A percentile compares a stretch with the other conserved stretches of the same genome.
Evolutionary conservation across 64 coral and sea anemone species (phyloP).

Genomic region (Montipora cactus): DNA sequence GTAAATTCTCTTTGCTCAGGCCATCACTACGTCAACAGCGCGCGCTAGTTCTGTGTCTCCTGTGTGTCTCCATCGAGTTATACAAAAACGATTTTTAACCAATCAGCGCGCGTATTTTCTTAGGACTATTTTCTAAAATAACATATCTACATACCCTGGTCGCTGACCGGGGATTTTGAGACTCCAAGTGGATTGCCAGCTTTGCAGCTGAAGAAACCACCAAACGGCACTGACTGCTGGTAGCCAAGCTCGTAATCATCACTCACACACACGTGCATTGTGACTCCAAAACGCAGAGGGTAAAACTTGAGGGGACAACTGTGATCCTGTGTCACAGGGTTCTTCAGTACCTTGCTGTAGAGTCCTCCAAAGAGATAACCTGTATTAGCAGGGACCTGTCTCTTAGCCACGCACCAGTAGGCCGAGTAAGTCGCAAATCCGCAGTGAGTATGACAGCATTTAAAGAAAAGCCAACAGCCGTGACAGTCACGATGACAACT

Average conservation of each 20-base stretch:
- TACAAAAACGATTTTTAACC: too few relatives aligned
- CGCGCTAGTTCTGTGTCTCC: too few relatives aligned
- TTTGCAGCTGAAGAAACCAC: slow-evolving; percentile 89
- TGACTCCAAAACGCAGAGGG: slow-evolving; percentile 77
- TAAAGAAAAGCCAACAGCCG: slow-evolving; percentile 73
- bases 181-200: slow-evolving; percentile 64
- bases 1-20: too few relatives aligned
- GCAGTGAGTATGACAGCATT: slow-evolving; percentile 71
- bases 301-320: slow-evolving; percentile 92
- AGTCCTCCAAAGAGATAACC: slow-evolving; percentile 94
- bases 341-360: slow-evolving; percentile 66
- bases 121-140: too few relatives aligned
- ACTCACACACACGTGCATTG: slow-evolving; percentile 94
- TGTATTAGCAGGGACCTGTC: slow-evolving; percentile 49
- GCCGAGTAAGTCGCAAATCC: slow-evolving; percentile 62
- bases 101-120: too few relatives aligned
- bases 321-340: slow-evolving; percentile 64
- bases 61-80: too few relatives aligned
- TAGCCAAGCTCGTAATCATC: slow-evolving; percentile 89
- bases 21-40: too few relatives aligned
- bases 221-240: slow-evolving; percentile 76
- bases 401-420: slow-evolving; percentile 87
- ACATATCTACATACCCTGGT: too few relatives aligned
- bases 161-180: too few relatives aligned
- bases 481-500: slow-evolving; percentile 65